Evolutionary conservation across 2,113 vertebrate genomes (phyloP), one percentile per base, ranked within the genome.

Genomic region (Rousettus leschenaultii): DNA sequence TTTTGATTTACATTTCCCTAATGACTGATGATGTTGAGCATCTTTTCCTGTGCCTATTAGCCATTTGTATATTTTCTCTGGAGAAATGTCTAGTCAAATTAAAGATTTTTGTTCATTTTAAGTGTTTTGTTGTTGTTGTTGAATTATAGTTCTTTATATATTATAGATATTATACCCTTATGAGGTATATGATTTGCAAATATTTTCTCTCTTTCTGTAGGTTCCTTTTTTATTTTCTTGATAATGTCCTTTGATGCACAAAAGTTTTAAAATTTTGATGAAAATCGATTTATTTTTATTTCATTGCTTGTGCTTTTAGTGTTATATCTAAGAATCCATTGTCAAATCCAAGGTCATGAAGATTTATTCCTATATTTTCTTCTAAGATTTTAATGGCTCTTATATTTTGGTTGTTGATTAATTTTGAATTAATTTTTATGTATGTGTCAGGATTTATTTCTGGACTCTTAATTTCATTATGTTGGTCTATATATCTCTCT

Each of bases 371-470:
- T 70, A 21, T 79, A 26, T 53, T 63, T 84, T 92, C 55, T 63
- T 74, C 45, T 28, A 70, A 88, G 35, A 30, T 85, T 90, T 75
- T 78, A 68, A 59, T 79, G 4, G 6, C n/a, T 79, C 10, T 84
- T 78, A 71, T 53, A 70, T 70, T 86, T 95, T 35, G 16, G 35
- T 63, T 77, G 24, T 79, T 61, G 26, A 38, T 61, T 22, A 43
- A 86, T 51, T 78, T 89, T 70, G 40, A 85, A 66, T 89, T 95
- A 40, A 85, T 21, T 91, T 91, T 91, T 91, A 3, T 59, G 15
- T 71, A 75, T 35, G 35, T 80, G 6, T 55, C 65, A 59, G 26
- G 65, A 12, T 83, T 95, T 88, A 83, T 75, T 68, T 75, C 21
- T 83, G 33, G 40, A 90, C 43, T 86, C 33, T 78, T 8, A 78